Base-by-base conservation (phyloP, 2,888 invertebrate species). In the Lycaena phlaeas region DNA sequence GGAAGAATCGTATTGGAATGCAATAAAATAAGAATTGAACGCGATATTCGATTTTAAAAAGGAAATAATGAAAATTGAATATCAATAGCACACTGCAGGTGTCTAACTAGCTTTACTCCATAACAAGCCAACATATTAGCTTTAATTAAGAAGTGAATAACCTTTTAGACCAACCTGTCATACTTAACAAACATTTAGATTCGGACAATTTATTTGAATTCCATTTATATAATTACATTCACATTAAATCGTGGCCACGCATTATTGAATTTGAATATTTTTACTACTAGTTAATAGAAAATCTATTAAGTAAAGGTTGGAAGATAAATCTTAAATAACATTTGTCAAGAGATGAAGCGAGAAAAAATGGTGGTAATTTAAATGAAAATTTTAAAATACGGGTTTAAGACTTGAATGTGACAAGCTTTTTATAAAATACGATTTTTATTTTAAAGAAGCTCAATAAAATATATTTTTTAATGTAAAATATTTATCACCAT, bases 71-170 rank as follows among this genome's bases (percentile, higher is more conserved):
- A 10, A 15, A 11, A 18, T 31, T 31, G 31, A 31, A 17, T 31
- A n/a, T 31, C 11, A 31, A 31, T 17, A 10, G 4, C n/a, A 15
- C 30, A 31, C 31, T 6, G 31, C 18, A 18, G 31, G 31, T 17
- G 31, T 31, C 18, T 17, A 11, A 31, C n/a, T 7, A 17, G 11
- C 17, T 31, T 31, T 11, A 22, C 18, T 7, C 18, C 31, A 31
- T 31, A 31, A 31, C 10, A 10, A 31, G 18, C 2, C 31, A 22
- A 31, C 31, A 31, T n/a, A 29, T 31, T 31, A 31, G 11, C 6
- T 31, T 11, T 18, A 31, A 31, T 12, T 31, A 31, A 18, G 31
- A 18, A 18, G 17, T 18, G 31, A 31, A 31, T 10, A 31, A 11
- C 11, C 17, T 7, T 31, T 31, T 18, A 7, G 11, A 17, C 11